phyloP scores from a whole-genome alignment of 2,113 vertebrate species.

The Physeter macrocephalus region DNA sequence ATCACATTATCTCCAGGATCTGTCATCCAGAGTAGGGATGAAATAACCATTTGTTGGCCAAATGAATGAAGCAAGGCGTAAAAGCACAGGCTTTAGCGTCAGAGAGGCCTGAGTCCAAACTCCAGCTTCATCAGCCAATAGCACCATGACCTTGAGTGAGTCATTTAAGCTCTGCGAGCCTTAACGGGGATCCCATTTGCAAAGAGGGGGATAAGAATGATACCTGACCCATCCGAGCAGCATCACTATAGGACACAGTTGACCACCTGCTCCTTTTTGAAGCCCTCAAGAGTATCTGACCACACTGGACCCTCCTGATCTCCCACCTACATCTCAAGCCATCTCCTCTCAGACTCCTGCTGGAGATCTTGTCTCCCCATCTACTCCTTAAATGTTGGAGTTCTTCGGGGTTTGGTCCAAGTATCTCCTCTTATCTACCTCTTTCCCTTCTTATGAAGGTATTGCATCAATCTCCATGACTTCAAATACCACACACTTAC shows the following conservation, averaged over 20 bases:
- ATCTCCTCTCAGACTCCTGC: background rate
- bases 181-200: background rate
- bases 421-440: background rate
- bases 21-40: no score
- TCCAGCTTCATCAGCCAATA: background rate
- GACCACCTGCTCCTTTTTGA: background rate
- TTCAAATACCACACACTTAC: background rate
- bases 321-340: background rate
- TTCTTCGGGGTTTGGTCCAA: background rate
- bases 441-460: background rate
- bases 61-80: background rate
- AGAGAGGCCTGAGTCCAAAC: background rate
- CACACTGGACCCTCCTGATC: background rate
- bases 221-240: background rate
- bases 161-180: background rate
- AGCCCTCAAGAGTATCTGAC: background rate
- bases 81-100: background rate
- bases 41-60: background rate
- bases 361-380: no score
- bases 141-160: background rate
- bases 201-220: background rate
- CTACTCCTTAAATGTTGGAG: background rate
- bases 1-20: background rate
- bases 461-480: background rate
- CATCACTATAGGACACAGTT: background rate